A percentile compares a stretch with the other conserved stretches of the same genome.
phyloP scores from a whole-genome alignment of 2,113 vertebrate genomes.

The Galemys pyrenaicus region DNA sequence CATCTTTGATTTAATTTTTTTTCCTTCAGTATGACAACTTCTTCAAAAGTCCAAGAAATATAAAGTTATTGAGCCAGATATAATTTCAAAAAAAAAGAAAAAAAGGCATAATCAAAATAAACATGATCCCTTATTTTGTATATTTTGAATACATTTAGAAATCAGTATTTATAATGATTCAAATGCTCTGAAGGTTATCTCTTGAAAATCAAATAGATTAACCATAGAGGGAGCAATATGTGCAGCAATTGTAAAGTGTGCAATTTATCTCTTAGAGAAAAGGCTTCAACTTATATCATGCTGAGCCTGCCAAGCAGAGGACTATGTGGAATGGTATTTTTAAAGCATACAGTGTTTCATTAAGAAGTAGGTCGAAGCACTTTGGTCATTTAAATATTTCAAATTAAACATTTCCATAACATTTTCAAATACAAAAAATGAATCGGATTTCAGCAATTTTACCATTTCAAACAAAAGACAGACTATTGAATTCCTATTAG shows the following conservation, averaged over 20 bases:
- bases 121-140: background rate
- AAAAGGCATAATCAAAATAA: background rate
- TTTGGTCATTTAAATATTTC: slow-evolving; percentile 69
- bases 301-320: slow-evolving; percentile 53
- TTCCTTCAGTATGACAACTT: background rate
- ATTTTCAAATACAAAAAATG: slow-evolving; percentile 52
- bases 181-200: slow-evolving; percentile 56
- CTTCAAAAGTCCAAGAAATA: background rate
- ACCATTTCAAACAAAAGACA: slow-evolving; percentile 59
- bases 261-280: slow-evolving; percentile 65
- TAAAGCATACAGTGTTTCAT: slow-evolving; percentile 39
- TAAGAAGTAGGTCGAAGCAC: slow-evolving; percentile 52
- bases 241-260: background rate
- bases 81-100: background rate
- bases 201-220: slow-evolving; percentile 65
- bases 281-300: slow-evolving; percentile 51
- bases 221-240: slow-evolving; percentile 2
- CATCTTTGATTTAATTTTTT: background rate
- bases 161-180: slow-evolving; percentile 39
- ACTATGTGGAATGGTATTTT: slow-evolving; percentile 53
- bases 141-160: slow-evolving; percentile 42
- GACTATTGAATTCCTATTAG: slow-evolving; percentile 64
- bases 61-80: background rate
- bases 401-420: slow-evolving; percentile 66
- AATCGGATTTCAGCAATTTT: slow-evolving; percentile 48